Base-by-base conservation (phyloP, 1,140 invertebrate species). In the Drosophila cardini region DNA sequence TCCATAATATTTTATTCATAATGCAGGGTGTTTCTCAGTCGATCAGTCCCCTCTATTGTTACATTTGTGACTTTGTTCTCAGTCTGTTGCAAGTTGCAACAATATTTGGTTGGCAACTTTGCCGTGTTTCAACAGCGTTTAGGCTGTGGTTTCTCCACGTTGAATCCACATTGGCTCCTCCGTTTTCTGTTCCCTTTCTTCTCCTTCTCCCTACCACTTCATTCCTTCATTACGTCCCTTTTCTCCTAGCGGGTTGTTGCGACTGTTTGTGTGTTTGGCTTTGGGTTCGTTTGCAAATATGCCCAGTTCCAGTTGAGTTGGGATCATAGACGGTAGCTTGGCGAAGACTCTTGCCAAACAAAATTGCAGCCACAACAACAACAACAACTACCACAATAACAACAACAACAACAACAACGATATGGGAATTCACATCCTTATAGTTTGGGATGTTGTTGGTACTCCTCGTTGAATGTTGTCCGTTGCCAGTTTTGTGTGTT, bases 51-150 rank as follows among this genome's bases (percentile, higher is more conserved):
- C 43, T 60, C 46, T 10, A 2, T 32, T 58, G 15, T 40, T 62
- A 30, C 55, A 26, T 46, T 45, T 45, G 5, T 40, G 43, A 48
- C 72, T 82, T 74, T 76, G 45, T 61, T 87, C 69, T 60, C 64
- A 56, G 69, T 77, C 80, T 76, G 76, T 55, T 89, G 84, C 48
- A 52, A 55, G 32, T 55, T 38, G 52, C 83, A 87, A 83, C 84
- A 87, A 87, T 87, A 87, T 87, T 87, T 87, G 83, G 84, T 83
- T 89, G 84, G 62, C 83, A 87, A 89, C 84, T 77, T 83, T 77
- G 75, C 83, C 76, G 78, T 83, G 79, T 79, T 74, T 80, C 83
- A 89, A 87, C 83, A 87, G 65, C 83, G 60, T 89, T 87, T 87
- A 87, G 80, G 63, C 77, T 82, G 83, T 40, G 67, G 58, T 76